phyloP scores from a whole-genome alignment of 2,797 vertebrate species.

The Pipistrellus pipistrellus region DNA sequence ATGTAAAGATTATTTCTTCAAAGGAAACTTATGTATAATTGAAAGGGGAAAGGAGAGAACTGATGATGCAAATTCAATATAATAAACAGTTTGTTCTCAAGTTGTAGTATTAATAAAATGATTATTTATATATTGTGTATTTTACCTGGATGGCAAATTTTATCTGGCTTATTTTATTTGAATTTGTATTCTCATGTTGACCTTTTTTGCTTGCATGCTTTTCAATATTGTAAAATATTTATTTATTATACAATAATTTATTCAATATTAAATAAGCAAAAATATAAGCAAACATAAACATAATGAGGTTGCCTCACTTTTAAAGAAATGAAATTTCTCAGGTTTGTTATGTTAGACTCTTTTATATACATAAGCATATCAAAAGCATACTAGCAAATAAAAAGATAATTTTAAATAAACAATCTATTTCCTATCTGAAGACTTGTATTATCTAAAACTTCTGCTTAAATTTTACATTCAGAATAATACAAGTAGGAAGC shows the following conservation, averaged over 20 bases:
- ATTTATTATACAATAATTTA: too few species aligned
- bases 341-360: background rate
- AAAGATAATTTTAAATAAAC: background rate
- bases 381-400: background rate
- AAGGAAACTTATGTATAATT: background rate
- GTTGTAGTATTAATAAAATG: background rate
- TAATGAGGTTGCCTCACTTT: background rate
- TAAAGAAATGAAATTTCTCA: background rate
- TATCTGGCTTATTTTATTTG: background rate
- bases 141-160: background rate
- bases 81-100: background rate
- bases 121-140: background rate
- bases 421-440: background rate
- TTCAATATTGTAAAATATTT: background rate
- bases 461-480: background rate
- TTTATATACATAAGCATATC: background rate
- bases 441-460: background rate
- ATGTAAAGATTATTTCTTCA: background rate
- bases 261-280: background rate
- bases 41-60: background rate
- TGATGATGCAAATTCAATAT: background rate
- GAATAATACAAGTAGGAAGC: background rate
- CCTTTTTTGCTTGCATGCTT: background rate
- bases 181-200: background rate
- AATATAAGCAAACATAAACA: background rate